These are phyloP conservation scores for Prietella phreatophila DNA, from an alignment of 2,113 vertebrate genomes.

Conservation along the genomic window DNA sequence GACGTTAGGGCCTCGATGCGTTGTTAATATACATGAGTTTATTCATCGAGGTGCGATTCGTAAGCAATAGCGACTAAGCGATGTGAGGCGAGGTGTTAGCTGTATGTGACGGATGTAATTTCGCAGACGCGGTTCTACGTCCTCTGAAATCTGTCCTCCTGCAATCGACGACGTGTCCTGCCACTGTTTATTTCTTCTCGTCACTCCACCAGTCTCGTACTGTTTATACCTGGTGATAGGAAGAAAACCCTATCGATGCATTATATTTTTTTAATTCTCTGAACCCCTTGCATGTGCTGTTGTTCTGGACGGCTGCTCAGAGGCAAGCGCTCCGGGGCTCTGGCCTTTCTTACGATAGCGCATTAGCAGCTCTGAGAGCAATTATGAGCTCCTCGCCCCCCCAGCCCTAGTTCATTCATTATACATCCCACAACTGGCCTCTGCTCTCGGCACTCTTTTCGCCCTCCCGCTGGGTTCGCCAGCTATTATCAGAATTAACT, in stretches of 20 bases:
- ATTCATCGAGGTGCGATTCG: constrained; percentile 14
- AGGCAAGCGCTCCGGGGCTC: constrained; percentile 54
- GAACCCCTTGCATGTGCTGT: not conserved
- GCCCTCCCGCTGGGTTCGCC: constrained; percentile 62
- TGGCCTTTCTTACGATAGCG: constrained; percentile 64
- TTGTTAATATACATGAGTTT: constrained; percentile 48
- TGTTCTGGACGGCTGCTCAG: constrained; percentile 47
- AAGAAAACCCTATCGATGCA: not conserved
- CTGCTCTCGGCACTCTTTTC: constrained; percentile 55
- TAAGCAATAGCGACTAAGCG: constrained; percentile 23
- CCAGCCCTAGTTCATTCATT: constrained; percentile 72
- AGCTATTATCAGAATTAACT: constrained; percentile 80
- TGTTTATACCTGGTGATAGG: not conserved
- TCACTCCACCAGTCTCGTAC: not conserved
- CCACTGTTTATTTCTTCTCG: not conserved
- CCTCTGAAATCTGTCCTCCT: not conserved
- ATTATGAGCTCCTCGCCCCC: constrained; percentile 66
- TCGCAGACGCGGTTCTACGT: not conserved
- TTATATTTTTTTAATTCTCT: constrained; percentile 27
- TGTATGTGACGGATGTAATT: constrained; percentile 36
- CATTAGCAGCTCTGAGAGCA: constrained; percentile 71
- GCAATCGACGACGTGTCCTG: not conserved
- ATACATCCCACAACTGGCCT: constrained; percentile 67
- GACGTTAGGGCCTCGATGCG: constrained; percentile 27
- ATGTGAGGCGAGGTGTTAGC: constrained; percentile 15